Evolutionary conservation across 2,888 invertebrate genomes (phyloP).

Genomic region (Scaptodrosophila latifasciaeformis): DNA sequence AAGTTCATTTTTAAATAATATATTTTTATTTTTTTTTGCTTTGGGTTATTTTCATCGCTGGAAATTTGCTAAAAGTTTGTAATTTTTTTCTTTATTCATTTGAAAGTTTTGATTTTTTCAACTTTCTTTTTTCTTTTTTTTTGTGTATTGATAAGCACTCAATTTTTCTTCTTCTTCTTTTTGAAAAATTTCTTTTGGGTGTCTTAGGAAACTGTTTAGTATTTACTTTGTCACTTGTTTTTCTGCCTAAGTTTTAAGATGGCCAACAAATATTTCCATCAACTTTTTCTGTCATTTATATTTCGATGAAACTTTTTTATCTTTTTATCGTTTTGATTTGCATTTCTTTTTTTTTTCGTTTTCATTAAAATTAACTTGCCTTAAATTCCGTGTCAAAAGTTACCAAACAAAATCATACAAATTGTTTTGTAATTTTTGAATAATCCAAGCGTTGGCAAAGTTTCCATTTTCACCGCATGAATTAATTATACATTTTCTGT

Average conservation of each 20-base stretch:
- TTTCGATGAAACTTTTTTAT: not conserved
- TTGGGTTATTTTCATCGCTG: not conserved
- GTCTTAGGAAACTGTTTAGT: too few relatives aligned
- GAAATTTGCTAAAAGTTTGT: not conserved
- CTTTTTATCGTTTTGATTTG: not conserved
- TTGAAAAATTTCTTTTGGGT: too few relatives aligned
- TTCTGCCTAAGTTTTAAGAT: not conserved
- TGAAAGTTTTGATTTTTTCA: not conserved
- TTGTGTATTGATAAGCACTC: not conserved
- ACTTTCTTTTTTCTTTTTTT: not conserved
- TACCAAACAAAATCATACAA: constrained; percentile 2
- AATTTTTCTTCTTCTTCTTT: not conserved
- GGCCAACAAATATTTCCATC: too few relatives aligned
- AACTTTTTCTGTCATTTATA: too few relatives aligned
- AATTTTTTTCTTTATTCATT: not conserved
- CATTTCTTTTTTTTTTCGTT: constrained; percentile 15
- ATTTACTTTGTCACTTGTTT: not conserved
- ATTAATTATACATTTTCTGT: constrained; percentile 13
- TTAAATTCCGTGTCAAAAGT: constrained; percentile 16
- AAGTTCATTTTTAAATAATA: not conserved
- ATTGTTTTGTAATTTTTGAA: constrained; percentile 13
- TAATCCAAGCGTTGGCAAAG: not conserved
- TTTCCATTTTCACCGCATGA: constrained; percentile 9
- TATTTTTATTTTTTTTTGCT: constrained; percentile 2
- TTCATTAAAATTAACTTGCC: not conserved